These are phyloP conservation scores for Alitta virens DNA, from an alignment of 2,888 invertebrate genomes.

Conservation along the genomic window DNA sequence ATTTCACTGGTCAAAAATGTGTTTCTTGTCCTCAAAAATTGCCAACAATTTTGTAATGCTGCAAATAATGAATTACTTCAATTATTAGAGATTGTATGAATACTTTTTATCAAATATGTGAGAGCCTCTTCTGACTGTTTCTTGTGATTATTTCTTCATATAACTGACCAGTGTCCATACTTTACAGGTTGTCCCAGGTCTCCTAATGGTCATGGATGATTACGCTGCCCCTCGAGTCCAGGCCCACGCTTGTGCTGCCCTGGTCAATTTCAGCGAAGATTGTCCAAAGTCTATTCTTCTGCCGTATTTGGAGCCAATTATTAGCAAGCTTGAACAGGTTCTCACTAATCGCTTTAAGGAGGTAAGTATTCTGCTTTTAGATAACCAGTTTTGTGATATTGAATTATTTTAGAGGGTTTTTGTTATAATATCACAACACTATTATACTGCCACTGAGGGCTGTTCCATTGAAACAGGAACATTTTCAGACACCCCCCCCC, in stretches of 20 bases:
- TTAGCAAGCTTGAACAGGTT: slow-evolving; percentile 74
- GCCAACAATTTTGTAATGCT: too few species aligned
- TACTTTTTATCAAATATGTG: not conserved
- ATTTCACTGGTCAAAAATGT: too few species aligned
- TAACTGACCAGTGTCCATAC: not conserved
- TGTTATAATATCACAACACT: too few species aligned
- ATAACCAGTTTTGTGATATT: too few species aligned
- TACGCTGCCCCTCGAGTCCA: slow-evolving; percentile 89
- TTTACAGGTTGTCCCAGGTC: slow-evolving; percentile 74
- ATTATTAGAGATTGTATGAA: not conserved
- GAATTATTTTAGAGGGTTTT: too few species aligned
- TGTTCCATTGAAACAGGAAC: too few species aligned
- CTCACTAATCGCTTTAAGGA: slow-evolving; percentile 91
- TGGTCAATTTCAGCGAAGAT: slow-evolving; percentile 99
- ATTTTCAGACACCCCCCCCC: too few species aligned
- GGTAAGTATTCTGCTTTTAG: too few species aligned
- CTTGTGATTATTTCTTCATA: not conserved
- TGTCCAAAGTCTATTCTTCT: slow-evolving; percentile 92
- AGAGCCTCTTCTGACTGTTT: not conserved
- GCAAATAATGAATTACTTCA: too few species aligned
- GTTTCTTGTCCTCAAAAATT: too few species aligned
- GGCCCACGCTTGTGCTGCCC: slow-evolving; percentile 86
- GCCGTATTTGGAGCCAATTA: slow-evolving; percentile 85
- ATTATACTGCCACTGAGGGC: too few species aligned
- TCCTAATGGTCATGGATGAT: slow-evolving; percentile 85